A percentile compares a stretch with the other conserved stretches of the same genome.
Evolutionary conservation across 2,113 vertebrate species (phyloP).

Genomic region (Ammospiza nelsoni): DNA sequence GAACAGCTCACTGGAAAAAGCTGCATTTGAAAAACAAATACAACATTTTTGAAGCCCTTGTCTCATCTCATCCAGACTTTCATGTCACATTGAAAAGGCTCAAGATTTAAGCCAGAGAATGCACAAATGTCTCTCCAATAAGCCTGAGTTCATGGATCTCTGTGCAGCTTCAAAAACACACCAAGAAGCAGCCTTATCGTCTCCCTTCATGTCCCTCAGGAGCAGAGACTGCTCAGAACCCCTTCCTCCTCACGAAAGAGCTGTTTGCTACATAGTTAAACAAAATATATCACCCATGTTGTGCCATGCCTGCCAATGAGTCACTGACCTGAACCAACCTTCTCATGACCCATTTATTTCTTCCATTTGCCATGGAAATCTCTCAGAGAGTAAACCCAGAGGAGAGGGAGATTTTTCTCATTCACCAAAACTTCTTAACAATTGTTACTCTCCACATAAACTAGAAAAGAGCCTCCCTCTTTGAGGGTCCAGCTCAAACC

Average conservation of each 20-base stretch:
- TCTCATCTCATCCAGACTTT: background rate
- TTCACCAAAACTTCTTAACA: background rate
- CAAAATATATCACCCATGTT: background rate
- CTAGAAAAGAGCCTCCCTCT: background rate
- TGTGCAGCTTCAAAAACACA: background rate
- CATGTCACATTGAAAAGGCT: background rate
- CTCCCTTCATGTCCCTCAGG: too few relatives aligned
- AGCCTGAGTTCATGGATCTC: background rate
- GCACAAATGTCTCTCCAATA: background rate
- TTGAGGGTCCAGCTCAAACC: background rate
- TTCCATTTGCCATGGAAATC: background rate
- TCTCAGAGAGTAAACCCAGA: background rate
- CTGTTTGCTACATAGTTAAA: fast-evolving
- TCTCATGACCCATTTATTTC: background rate
- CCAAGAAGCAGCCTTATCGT: background rate
- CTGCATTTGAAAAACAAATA: background rate
- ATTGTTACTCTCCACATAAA: background rate
- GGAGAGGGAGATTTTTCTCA: background rate
- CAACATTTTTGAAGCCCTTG: background rate
- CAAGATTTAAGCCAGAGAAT: background rate
- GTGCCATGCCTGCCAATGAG: background rate
- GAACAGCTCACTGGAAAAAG: background rate
- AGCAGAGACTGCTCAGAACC: background rate
- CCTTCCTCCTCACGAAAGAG: background rate
- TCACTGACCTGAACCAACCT: background rate